Conservation (phyloP, 2,888 invertebrate genomes). For the Synergus gifuensis region DNA sequence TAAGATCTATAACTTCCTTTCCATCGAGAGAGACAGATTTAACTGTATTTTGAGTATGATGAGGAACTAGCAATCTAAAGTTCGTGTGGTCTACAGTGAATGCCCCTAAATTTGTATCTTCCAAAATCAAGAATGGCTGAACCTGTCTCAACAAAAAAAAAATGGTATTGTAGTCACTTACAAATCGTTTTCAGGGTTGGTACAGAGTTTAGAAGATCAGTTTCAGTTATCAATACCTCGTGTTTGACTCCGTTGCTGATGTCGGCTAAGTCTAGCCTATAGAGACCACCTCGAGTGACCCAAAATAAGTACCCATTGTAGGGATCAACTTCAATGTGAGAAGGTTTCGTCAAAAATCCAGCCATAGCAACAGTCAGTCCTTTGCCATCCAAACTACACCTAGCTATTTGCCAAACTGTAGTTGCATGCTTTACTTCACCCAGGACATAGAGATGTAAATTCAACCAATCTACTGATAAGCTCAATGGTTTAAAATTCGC, state of each 20-base stretch:
- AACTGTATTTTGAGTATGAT: conserved; percentile 87
- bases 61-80: conserved; percentile 88
- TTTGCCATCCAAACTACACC: conserved; percentile 87
- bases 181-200: background rate
- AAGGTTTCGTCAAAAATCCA: conserved; percentile 85
- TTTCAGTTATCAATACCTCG: conserved; percentile 75
- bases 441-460: conserved; percentile 89
- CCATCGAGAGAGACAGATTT: conserved; percentile 91
- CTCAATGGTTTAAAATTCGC: conserved; percentile 84
- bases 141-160: conserved; percentile 64
- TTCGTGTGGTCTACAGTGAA: conserved; percentile 91
- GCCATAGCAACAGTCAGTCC: conserved; percentile 85
- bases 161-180: background rate
- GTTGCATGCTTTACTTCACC: conserved; percentile 83
- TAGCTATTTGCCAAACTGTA: conserved; percentile 85
- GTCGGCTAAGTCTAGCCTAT: conserved; percentile 87
- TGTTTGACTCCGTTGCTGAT: conserved; percentile 87
- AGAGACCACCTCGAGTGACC: conserved; percentile 85
- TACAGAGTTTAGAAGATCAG: background rate
- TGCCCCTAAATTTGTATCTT: conserved; percentile 85
- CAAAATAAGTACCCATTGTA: conserved; percentile 95
- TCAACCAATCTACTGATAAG: conserved; percentile 93
- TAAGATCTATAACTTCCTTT: conserved; percentile 85
- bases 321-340: conserved; percentile 93
- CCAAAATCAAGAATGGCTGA: conserved; percentile 83